A percentile compares a stretch with the other conserved stretches of the same genome.
These are phyloP conservation scores for Ashinkailepas kermadecensis DNA, from an alignment of 2,888 invertebrate genomes.

Conservation along the genomic window DNA sequence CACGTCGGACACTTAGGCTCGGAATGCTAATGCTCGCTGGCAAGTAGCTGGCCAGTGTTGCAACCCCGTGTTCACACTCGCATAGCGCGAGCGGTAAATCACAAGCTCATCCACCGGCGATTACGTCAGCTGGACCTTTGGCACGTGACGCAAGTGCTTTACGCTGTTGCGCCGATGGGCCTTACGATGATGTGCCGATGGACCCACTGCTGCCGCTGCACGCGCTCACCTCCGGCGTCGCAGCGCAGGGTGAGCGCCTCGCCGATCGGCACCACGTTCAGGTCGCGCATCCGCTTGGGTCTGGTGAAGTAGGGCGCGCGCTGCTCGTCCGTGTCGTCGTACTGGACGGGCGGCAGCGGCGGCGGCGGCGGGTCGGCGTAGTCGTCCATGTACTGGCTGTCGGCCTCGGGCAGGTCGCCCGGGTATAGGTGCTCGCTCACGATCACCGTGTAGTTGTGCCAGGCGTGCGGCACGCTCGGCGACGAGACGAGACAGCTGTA, in stretches of 20 bases:
- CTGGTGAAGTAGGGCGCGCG: not conserved
- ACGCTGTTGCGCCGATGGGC: too few relatives aligned
- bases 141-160: too few relatives aligned
- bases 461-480: slow-evolving; percentile 10
- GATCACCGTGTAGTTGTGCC: slow-evolving; percentile 32
- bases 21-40: too few relatives aligned
- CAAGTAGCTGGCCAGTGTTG: too few relatives aligned
- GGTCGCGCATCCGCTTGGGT: not conserved
- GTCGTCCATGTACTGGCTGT: not conserved
- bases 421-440: slow-evolving; percentile 22
- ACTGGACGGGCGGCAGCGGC: not conserved
- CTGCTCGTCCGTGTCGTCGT: not conserved
- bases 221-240: not conserved
- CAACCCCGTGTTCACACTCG: too few relatives aligned
- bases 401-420: slow-evolving; percentile 25
- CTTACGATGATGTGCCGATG: too few relatives aligned
- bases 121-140: too few relatives aligned
- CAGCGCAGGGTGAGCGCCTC: not conserved
- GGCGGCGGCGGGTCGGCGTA: not conserved
- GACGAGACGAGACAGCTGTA: slow-evolving; percentile 28
- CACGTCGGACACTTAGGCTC: too few relatives aligned
- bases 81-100: too few relatives aligned
- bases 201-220: too few relatives aligned
- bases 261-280: slow-evolving; percentile 5
- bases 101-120: too few relatives aligned